Evolutionary conservation across 2,888 invertebrate genomes (phyloP), one percentile per base, ranked within the genome.

Genomic region (Hydropsyche betteni): DNA sequence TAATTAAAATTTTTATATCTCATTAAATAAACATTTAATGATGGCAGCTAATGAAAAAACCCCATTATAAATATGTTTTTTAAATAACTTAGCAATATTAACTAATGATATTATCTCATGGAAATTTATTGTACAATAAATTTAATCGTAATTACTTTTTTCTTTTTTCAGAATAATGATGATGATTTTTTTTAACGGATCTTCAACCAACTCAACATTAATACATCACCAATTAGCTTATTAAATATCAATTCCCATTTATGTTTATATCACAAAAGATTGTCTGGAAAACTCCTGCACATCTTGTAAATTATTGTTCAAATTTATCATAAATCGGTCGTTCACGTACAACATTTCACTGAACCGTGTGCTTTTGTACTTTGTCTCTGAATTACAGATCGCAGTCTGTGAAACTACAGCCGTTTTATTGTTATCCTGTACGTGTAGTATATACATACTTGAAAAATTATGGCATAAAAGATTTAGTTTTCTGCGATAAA

Each of bases 251-350:
- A 24, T 24, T 24, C 2, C 24, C 24, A 24, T 24, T 24, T 24
- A n/a, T n/a, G n/a, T n/a, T n/a, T n/a, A n/a, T n/a, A 24, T 24
- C 24, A 24, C 24, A 24, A 24, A 24, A 24, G 2, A 24, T 24
- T 24, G 24, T 24, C 24, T 24, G 24, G 24, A 24, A 24, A 24
- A 24, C 24, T 24, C 24, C 10, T 44, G 44, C 44, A 8, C 44
- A 8, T 44, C 10, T 0, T 44, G 3, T 8, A 44, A 44, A 58
- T 53, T 58, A 24, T 58, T 16, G 6, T 58, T 5, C 16, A 24
- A 24, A 58, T 58, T 58, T 58, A 58, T 58, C 58, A 24, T 24
- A 58, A 58, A 58, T 24, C 58, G 58, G 24, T 24, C 58, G 58
- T 8, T 4, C 24, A 8, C 8, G 58, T 5, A 16, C 58, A 44